Percentiles rank a stretch among this genome's conserved stretches.
Evolutionary conservation across 2,797 vertebrate species (phyloP).

Genomic region (Cottoperca gobio): DNA sequence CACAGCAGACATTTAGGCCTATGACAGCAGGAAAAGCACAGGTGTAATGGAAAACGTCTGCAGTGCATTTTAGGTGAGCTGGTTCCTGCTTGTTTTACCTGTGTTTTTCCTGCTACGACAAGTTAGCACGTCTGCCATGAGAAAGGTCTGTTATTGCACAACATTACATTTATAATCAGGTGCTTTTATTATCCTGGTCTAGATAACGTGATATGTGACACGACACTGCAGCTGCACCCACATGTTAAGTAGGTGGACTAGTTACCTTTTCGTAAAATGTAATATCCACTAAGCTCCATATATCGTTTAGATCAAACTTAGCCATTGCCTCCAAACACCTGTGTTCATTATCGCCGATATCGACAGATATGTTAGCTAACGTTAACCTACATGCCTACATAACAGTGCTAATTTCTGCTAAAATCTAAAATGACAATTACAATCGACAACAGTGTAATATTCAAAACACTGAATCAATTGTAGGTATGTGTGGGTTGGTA

Average conservation of each 20-base stretch:
- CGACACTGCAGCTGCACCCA: background rate
- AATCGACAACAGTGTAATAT: background rate
- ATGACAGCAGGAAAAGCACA: background rate
- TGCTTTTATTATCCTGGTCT: background rate
- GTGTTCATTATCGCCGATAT: background rate
- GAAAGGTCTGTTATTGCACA: background rate
- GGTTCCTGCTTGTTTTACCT: too few species aligned
- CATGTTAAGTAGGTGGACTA: background rate
- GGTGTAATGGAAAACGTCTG: background rate
- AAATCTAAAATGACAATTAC: too few species aligned
- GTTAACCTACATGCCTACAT: background rate
- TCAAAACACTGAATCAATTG: background rate
- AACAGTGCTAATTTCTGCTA: background rate
- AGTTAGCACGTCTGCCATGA: background rate
- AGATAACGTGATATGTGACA: background rate
- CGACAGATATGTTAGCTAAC: background rate
- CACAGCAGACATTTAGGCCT: background rate
- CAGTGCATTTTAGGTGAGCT: background rate
- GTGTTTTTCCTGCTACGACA: background rate
- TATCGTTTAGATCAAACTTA: background rate
- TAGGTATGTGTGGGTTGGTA: background rate
- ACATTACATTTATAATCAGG: constrained; percentile 1
- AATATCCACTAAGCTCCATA: background rate
- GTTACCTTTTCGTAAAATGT: background rate
- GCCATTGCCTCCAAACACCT: too few species aligned